Evolutionary conservation across 2,797 vertebrate genomes (phyloP).

Genomic region (Darevskia mixta): DNA sequence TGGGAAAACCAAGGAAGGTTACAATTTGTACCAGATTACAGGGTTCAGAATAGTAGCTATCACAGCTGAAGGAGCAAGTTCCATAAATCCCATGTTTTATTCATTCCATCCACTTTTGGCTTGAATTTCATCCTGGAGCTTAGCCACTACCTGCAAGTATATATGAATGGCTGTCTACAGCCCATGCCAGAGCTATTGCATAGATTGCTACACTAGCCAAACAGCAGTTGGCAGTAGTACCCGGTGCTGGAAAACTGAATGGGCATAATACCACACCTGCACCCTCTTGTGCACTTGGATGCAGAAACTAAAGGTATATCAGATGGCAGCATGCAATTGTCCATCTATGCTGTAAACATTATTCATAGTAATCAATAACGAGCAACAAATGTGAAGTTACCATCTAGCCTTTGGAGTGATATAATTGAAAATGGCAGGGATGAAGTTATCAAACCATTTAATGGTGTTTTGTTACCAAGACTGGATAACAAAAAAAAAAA

Average conservation of each 20-base stretch:
- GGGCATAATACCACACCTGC: not conserved
- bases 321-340: slow-evolving; percentile 24
- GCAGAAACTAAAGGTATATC: slow-evolving; percentile 24
- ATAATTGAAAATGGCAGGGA: not conserved
- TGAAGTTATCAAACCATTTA: not conserved
- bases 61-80: slow-evolving; percentile 38
- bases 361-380: not conserved
- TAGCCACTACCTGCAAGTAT: slow-evolving; percentile 56
- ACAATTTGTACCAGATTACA: not conserved
- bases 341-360: not conserved
- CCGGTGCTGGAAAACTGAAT: slow-evolving; percentile 30
- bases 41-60: slow-evolving; percentile 14
- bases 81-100: slow-evolving; percentile 48
- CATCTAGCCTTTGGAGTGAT: not conserved
- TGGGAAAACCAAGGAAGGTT: slow-evolving; percentile 22
- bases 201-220: slow-evolving; percentile 44
- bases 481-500: not conserved
- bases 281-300: slow-evolving; percentile 38
- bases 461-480: not conserved
- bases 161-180: slow-evolving; percentile 37
- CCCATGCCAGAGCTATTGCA: slow-evolving; percentile 6
- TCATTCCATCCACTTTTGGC: slow-evolving; percentile 42
- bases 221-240: slow-evolving; percentile 52
- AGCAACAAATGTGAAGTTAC: not conserved
- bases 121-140: slow-evolving; percentile 46